Evolutionary conservation across 92 coral and sea anemone genomes (phyloP), one percentile per base, ranked within the genome.

Genomic region (Heliopora coerulea): DNA sequence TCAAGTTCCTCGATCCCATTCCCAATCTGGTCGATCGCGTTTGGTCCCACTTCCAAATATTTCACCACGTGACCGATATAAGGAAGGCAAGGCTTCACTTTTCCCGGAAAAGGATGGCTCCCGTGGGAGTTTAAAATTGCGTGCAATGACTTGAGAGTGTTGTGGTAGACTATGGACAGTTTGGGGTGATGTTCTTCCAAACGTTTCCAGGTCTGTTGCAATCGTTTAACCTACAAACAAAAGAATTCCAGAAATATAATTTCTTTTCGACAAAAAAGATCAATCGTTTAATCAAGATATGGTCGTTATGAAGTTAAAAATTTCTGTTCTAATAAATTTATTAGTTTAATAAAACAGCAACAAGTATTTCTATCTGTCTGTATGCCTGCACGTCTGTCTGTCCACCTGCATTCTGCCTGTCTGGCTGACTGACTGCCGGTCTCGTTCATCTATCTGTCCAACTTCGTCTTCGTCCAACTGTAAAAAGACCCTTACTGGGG

Each of bases 51-150:
- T 73, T 95, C 99, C 60, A 95, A 66, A 64, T 83, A 89, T 52
- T 85, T 74, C 2, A 91, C 89, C 35, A 90, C 77, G 52, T 96
- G 99, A 19, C 89, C 85, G 50, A 95, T 72, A 77, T 90, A 88
- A 12, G 99, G 99, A 35, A 95, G 82, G 89, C 99, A 88, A 67
- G 87, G 96, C 34, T 52, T 52, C 17, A 70, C 77, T 26, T 70
- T 70, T 41, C 99, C 99, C 13, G 96, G 97, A 62, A 89, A 95
- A 78, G 99, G 99, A 81, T 96, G 88, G 3, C 91, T 96, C 73
- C 97, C 99, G 20, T 96, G 97, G 27, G 99, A 88, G 80, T 86
- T 84, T 26, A 95, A 67, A 40, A 95, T 91, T 40, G 84, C 87
- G 67, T 86, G 92, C 8, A 95, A 78, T n/a, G 99, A 92, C 72